phyloP scores from a whole-genome alignment of 2,113 vertebrate genomes.

The Pelusios castaneus region DNA sequence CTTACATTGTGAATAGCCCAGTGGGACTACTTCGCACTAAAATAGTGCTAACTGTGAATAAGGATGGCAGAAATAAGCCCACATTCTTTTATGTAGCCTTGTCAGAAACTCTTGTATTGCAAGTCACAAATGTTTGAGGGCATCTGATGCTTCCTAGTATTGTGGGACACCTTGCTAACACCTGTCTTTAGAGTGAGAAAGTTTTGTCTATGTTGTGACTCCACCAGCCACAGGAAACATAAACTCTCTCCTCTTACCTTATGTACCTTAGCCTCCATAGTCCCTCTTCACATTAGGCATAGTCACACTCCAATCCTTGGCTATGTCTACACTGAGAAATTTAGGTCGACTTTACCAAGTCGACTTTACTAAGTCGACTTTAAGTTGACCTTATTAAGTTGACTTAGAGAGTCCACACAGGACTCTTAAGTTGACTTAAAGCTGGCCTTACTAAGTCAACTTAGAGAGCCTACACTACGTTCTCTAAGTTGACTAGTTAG shows the following conservation, averaged over 20 bases:
- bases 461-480: too few relatives aligned
- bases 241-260: background rate
- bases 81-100: background rate
- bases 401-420: too few relatives aligned
- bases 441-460: too few relatives aligned
- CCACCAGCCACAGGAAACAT: background rate
- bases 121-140: rapidly evolving
- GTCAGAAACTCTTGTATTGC: background rate
- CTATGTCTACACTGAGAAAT: too few relatives aligned
- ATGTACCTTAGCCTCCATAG: background rate
- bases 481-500: too few relatives aligned
- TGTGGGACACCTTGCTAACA: background rate
- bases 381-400: too few relatives aligned
- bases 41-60: background rate
- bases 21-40: background rate
- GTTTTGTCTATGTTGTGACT: background rate
- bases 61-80: background rate
- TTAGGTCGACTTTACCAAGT: too few relatives aligned
- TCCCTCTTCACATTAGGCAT: background rate
- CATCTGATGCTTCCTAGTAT: background rate
- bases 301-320: background rate
- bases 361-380: too few relatives aligned
- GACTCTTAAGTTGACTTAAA: too few relatives aligned
- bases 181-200: background rate
- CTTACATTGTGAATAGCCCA: background rate